A percentile compares a stretch with the other conserved stretches of the same genome.
Conservation (phyloP, 2,888 invertebrate genomes). For the Tubiluchus corallicola region DNA sequence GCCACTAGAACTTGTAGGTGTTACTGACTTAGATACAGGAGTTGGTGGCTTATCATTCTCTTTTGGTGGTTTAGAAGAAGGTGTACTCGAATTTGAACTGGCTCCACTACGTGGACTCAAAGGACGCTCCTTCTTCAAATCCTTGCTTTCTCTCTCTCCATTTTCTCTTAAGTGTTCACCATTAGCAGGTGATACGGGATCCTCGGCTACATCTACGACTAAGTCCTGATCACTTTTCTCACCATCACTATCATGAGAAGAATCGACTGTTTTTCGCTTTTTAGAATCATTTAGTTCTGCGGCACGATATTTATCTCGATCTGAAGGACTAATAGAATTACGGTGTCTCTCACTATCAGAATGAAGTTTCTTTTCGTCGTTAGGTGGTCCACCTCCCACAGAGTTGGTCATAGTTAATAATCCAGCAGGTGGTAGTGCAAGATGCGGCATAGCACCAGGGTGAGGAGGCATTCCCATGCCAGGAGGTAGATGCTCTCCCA, state of each 20-base stretch:
- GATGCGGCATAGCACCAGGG: too few relatives aligned
- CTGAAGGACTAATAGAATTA: too few relatives aligned
- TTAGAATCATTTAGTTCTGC: too few relatives aligned
- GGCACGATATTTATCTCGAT: too few relatives aligned
- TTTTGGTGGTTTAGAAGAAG: background rate
- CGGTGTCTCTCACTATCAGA: too few relatives aligned
- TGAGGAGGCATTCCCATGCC: too few relatives aligned
- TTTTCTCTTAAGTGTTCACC: background rate
- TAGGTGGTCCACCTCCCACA: too few relatives aligned
- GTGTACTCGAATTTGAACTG: background rate
- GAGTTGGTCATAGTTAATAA: too few relatives aligned
- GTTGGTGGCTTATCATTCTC: conserved; percentile 1
- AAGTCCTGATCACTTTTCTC: conserved; percentile 3
- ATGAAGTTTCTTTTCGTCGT: too few relatives aligned
- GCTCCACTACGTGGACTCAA: background rate
- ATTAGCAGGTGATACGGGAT: background rate
- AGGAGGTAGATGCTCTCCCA: too few relatives aligned
- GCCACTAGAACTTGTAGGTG: background rate
- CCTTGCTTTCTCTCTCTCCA: background rate
- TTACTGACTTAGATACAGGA: background rate
- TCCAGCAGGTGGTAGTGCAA: too few relatives aligned
- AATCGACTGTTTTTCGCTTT: too few relatives aligned
- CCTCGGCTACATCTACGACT: background rate
- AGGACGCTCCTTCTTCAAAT: background rate
- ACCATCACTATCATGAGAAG: background rate